These are phyloP conservation scores for Steinernema scapterisci DNA, from an alignment of 2,888 invertebrate species.

Conservation along the genomic window DNA sequence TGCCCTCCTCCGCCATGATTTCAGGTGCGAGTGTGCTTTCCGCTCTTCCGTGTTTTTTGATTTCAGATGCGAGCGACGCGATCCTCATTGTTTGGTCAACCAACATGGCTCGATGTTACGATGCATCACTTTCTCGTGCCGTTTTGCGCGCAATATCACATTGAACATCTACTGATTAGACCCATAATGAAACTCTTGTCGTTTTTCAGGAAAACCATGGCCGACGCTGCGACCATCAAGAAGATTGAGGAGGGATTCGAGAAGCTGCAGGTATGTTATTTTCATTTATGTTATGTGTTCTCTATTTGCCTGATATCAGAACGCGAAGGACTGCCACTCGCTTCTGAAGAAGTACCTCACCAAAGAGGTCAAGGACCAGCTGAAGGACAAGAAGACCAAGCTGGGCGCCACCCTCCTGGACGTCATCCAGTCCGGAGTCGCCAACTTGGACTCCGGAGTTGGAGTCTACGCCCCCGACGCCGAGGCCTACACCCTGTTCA, in stretches of 20 bases:
- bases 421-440: slow-evolving; percentile 79
- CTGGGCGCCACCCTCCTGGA: slow-evolving; percentile 91
- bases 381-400: slow-evolving; percentile 89
- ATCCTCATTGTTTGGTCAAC: too few species aligned
- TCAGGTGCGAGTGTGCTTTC: too few species aligned
- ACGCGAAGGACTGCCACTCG: slow-evolving; percentile 81
- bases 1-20: neutral
- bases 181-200: neutral
- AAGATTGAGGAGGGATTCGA: slow-evolving; percentile 62
- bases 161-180: neutral
- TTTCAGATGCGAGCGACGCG: too few species aligned
- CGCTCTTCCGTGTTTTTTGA: too few species aligned
- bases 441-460: slow-evolving; percentile 93
- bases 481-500: slow-evolving; percentile 88
- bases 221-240: slow-evolving; percentile 44
- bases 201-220: slow-evolving; percentile 30
- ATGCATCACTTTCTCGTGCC: too few species aligned
- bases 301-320: slow-evolving; percentile 46
- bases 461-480: slow-evolving; percentile 89
- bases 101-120: too few species aligned
- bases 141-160: too few species aligned
- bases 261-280: slow-evolving; percentile 54
- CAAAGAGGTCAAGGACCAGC: slow-evolving; percentile 74
- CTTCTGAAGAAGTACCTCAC: slow-evolving; percentile 93
- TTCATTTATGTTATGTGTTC: neutral